Conservation (phyloP, 1,140 invertebrate genomes). For the Aphis gossypii region DNA sequence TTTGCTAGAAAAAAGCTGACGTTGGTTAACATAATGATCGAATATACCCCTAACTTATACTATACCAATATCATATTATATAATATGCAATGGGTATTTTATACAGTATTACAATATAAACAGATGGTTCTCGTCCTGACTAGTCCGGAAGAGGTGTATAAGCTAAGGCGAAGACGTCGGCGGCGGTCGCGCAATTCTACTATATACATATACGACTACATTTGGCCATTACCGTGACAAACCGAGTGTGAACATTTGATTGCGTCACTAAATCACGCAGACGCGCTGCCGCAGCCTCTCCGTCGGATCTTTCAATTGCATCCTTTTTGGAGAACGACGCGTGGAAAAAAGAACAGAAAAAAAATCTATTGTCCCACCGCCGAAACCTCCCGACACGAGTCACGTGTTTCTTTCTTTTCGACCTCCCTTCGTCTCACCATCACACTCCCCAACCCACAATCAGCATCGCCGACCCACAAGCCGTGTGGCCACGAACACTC, state of each 20-base stretch:
- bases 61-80: background rate
- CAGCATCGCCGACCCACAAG: background rate
- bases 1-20: background rate
- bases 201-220: background rate
- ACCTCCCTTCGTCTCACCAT: background rate
- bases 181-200: background rate
- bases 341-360: background rate
- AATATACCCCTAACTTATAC: background rate
- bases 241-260: slow-evolving; percentile 56
- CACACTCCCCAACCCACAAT: background rate
- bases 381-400: background rate
- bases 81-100: too few species aligned
- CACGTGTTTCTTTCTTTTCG: background rate
- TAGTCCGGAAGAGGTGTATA: background rate
- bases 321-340: background rate
- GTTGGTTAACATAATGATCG: background rate
- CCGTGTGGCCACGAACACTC: background rate
- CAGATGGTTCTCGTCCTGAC: background rate
- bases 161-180: background rate
- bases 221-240: slow-evolving; percentile 32
- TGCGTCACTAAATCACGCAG: slow-evolving; percentile 44
- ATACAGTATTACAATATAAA: background rate
- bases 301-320: slow-evolving; percentile 44
- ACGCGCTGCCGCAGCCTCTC: background rate
- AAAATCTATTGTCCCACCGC: slow-evolving; percentile 27